Percentiles rank a stretch among this genome's conserved stretches.
phyloP scores from a whole-genome alignment of 2,113 vertebrate species.

The Poicephalus meyeri region DNA sequence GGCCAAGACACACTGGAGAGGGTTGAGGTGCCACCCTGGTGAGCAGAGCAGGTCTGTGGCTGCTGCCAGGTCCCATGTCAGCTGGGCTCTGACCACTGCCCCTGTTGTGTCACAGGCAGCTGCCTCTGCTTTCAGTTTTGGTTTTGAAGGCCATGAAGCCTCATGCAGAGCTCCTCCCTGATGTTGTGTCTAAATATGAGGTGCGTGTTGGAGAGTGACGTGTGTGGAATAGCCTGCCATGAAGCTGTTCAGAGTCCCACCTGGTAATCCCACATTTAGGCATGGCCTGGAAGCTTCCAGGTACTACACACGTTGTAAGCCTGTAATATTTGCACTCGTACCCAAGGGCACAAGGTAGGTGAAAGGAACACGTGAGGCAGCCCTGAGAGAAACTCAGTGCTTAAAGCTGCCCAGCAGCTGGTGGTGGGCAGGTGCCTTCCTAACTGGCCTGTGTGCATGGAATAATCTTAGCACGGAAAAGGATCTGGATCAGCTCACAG shows the following conservation, averaged over 20 bases:
- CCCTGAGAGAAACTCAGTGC: not conserved
- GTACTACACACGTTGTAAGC: not conserved
- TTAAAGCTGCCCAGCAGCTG: not conserved
- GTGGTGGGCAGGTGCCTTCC: not conserved
- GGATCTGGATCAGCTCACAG: not conserved
- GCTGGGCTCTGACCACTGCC: not conserved
- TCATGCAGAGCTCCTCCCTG: not conserved
- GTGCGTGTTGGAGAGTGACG: not conserved
- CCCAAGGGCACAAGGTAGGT: not conserved
- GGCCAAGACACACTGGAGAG: not conserved
- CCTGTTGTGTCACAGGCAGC: not conserved
- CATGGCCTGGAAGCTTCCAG: not conserved
- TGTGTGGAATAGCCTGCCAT: fast-evolving
- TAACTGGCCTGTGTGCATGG: not conserved
- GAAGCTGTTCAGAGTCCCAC: not conserved
- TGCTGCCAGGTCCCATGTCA: fast-evolving
- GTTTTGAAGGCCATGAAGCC: not conserved
- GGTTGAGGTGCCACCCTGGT: fast-evolving
- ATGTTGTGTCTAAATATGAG: not conserved
- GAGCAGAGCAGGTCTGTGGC: fast-evolving
- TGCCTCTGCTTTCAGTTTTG: slow-evolving; percentile 26
- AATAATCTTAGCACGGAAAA: not conserved
- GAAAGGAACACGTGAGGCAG: not conserved
- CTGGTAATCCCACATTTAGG: not conserved
- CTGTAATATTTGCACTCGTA: not conserved